phyloP scores from a whole-genome alignment of 2,888 invertebrate species.

The Drosophila eohydei region DNA sequence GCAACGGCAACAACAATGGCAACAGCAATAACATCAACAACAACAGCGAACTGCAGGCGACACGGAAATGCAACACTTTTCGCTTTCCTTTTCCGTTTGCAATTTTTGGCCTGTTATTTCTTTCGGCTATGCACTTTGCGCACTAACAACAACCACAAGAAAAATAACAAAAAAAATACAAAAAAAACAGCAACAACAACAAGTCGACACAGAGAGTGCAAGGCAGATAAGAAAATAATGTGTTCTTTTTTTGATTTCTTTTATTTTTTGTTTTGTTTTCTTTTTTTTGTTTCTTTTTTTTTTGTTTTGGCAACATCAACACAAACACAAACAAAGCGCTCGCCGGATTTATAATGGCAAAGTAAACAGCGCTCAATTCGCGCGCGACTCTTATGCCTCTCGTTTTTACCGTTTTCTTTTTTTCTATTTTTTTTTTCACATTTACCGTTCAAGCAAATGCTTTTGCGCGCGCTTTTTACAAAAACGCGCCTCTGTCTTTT shows the following conservation, averaged over 20 bases:
- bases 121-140: conserved; percentile 56
- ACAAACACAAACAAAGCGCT: conserved; percentile 62
- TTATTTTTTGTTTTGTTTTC: background rate
- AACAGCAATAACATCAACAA: conserved; percentile 10
- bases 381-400: conserved; percentile 57
- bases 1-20: conserved; percentile 10
- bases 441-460: conserved; percentile 37
- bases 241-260: background rate
- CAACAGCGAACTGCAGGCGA: conserved; percentile 25
- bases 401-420: conserved; percentile 31
- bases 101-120: conserved; percentile 48
- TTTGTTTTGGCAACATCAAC: conserved; percentile 54
- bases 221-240: conserved; percentile 4
- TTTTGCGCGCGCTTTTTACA: conserved; percentile 75
- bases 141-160: conserved; percentile 40
- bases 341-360: conserved; percentile 72
- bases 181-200: conserved; percentile 15
- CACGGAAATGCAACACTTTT: conserved; percentile 77
- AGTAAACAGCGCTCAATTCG: conserved; percentile 69
- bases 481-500: conserved; percentile 42
- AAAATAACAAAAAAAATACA: conserved; percentile 27
- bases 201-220: conserved; percentile 14
- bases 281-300: background rate
- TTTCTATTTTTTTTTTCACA: conserved; percentile 29
- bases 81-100: conserved; percentile 64